phyloP scores from a whole-genome alignment of 1,140 invertebrate genomes.

The Periplaneta americana region DNA sequence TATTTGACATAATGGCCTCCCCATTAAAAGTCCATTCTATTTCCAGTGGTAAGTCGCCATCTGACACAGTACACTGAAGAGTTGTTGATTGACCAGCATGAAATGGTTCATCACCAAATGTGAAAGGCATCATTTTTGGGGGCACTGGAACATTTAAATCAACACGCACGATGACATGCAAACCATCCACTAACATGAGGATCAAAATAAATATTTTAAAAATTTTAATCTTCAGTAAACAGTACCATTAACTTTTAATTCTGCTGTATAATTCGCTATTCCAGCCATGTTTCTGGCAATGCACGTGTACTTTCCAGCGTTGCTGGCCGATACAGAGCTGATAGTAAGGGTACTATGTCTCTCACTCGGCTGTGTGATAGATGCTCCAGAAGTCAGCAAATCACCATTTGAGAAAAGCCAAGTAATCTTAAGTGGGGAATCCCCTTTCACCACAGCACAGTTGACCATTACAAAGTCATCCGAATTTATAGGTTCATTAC shows the following conservation, averaged over 20 bases:
- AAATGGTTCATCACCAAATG: constrained; percentile 38
- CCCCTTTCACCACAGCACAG: constrained; percentile 50
- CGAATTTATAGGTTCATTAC: constrained; percentile 52
- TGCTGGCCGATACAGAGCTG: constrained; percentile 58
- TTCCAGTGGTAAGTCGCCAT: constrained; percentile 68
- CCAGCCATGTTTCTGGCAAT: constrained; percentile 63
- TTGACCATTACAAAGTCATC: constrained; percentile 57
- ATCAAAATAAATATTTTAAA: not conserved
- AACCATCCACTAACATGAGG: not conserved
- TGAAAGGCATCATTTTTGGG: constrained; percentile 51
- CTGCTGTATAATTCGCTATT: constrained; percentile 54
- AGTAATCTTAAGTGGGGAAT: constrained; percentile 36
- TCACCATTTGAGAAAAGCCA: constrained; percentile 38
- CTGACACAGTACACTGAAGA: constrained; percentile 57
- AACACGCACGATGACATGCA: not conserved
- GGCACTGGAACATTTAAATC: constrained; percentile 39
- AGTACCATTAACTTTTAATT: constrained; percentile 65
- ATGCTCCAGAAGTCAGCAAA: not conserved
- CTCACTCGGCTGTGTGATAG: constrained; percentile 33
- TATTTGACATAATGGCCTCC: constrained; percentile 24
- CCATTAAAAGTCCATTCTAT: constrained; percentile 66
- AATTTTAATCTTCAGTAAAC: not conserved
- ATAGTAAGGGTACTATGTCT: constrained; percentile 57
- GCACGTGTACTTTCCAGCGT: constrained; percentile 66
- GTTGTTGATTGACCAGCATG: constrained; percentile 34